A percentile compares a stretch with the other conserved stretches of the same genome.
phyloP scores from a whole-genome alignment of 2,113 vertebrate genomes.

The Bostrychus sinensis region DNA sequence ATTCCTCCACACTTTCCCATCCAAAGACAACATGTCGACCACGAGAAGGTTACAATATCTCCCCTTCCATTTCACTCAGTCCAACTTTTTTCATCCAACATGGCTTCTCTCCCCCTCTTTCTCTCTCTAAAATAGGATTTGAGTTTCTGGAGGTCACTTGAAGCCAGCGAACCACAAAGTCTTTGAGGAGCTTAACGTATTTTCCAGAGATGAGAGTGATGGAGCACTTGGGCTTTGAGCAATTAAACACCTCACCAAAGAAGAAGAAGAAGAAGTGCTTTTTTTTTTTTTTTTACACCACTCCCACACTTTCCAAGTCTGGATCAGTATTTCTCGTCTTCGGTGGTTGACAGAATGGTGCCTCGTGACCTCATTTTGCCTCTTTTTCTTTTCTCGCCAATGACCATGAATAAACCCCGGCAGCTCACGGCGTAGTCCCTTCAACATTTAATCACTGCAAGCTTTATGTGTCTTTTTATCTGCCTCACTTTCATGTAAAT shows the following conservation, averaged over 20 bases:
- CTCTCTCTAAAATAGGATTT: conserved; percentile 49
- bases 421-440: background rate
- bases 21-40: conserved; percentile 42
- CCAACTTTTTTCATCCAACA: conserved; percentile 39
- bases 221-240: conserved; percentile 30
- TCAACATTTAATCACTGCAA: background rate
- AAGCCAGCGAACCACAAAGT: conserved; percentile 53
- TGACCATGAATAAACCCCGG: conserved; percentile 2
- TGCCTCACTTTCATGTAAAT: background rate
- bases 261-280: background rate
- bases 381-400: background rate
- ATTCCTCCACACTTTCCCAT: conserved; percentile 10
- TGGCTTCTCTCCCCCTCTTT: conserved; percentile 5
- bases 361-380: conserved; percentile 17
- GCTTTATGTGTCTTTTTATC: background rate
- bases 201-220: conserved; percentile 48
- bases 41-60: conserved; percentile 31
- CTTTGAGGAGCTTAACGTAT: conserved; percentile 48
- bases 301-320: conserved; percentile 29
- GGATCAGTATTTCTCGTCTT: conserved; percentile 31
- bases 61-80: conserved; percentile 13
- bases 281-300: conserved; percentile 15
- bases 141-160: conserved; percentile 53
- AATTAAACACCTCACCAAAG: conserved; percentile 49
- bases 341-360: conserved; percentile 18